A percentile compares a stretch with the other conserved stretches of the same genome.
These are phyloP conservation scores for Conops quadrifasciatus DNA, from an alignment of 2,888 invertebrate species.

Conservation along the genomic window DNA sequence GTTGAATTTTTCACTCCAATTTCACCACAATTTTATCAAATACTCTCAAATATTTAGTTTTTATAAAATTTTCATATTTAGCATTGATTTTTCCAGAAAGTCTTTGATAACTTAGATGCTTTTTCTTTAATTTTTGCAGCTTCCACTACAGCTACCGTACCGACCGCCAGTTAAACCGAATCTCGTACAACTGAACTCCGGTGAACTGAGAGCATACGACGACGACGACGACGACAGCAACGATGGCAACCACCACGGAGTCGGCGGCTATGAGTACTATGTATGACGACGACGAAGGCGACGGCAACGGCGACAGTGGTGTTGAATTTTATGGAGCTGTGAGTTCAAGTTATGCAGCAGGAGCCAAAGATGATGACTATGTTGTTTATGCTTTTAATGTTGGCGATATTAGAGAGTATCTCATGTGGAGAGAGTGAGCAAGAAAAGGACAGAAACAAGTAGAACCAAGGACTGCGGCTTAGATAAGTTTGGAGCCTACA, in stretches of 20 bases:
- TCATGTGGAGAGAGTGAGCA: no score
- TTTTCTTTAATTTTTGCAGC: neutral
- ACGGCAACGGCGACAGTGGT: conserved; percentile 8
- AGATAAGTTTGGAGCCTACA: neutral
- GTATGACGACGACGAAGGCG: conserved; percentile 3
- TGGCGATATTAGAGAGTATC: no score
- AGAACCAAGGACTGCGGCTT: neutral
- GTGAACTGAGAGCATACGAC: conserved; percentile 33
- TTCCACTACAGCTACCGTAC: conserved; percentile 11
- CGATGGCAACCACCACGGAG: conserved; percentile 1
- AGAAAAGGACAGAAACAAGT: neutral
- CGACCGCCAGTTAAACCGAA: conserved; percentile 38
- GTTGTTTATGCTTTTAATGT: neutral
- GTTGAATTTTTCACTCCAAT: conserved; percentile 41
- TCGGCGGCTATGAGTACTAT: conserved; percentile 25
- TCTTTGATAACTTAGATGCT: conserved; percentile 27
- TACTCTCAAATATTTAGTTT: conserved; percentile 46
- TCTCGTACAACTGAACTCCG: conserved; percentile 38
- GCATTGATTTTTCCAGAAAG: conserved; percentile 53
- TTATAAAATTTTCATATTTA: conserved; percentile 43
- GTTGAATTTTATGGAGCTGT: conserved; percentile 22
- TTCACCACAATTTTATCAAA: conserved; percentile 37
- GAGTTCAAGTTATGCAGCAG: conserved; percentile 28
- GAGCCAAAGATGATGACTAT: conserved; percentile 7
- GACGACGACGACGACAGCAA: conserved; percentile 15